A percentile compares a stretch with the other conserved stretches of the same genome.
These are phyloP conservation scores for Dynastes grantii DNA, from an alignment of 2,888 invertebrate species.

Conservation along the genomic window DNA sequence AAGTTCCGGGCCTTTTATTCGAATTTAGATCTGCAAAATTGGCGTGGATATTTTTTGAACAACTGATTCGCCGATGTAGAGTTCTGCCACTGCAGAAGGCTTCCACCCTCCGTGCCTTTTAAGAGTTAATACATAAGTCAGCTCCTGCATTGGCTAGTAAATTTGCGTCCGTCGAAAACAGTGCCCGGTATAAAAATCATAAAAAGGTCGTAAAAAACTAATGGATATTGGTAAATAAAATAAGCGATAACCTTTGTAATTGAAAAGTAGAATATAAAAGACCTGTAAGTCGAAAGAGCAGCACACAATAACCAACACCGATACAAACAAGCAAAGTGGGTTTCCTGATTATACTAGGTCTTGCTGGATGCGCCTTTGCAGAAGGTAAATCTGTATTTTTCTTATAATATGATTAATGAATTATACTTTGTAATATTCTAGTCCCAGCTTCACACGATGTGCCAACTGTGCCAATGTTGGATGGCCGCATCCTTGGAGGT, in stretches of 20 bases:
- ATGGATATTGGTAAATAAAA: background rate
- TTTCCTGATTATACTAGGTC: constrained; percentile 15
- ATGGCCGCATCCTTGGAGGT: constrained; percentile 64
- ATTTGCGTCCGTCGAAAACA: too few species aligned
- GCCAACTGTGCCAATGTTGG: constrained; percentile 47
- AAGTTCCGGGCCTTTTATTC: too few species aligned
- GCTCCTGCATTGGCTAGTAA: too few species aligned
- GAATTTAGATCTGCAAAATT: too few species aligned
- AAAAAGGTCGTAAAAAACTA: background rate
- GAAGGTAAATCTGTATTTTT: background rate
- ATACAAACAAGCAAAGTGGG: constrained; percentile 4
- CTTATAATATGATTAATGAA: too few species aligned
- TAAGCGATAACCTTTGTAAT: background rate
- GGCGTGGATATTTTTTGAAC: too few species aligned
- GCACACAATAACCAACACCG: background rate
- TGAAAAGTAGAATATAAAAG: background rate
- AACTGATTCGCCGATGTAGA: too few species aligned
- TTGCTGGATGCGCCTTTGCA: constrained; percentile 30
- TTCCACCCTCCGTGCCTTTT: too few species aligned
- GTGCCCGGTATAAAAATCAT: too few species aligned
- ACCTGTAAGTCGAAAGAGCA: background rate
- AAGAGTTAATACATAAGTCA: too few species aligned
- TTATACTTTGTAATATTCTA: too few species aligned
- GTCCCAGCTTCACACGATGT: constrained; percentile 7
- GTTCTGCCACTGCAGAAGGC: too few species aligned